Percentiles rank a stretch among this genome's conserved stretches.
phyloP scores from a whole-genome alignment of 2,888 invertebrate genomes.

The Azorinus chamasolen region DNA sequence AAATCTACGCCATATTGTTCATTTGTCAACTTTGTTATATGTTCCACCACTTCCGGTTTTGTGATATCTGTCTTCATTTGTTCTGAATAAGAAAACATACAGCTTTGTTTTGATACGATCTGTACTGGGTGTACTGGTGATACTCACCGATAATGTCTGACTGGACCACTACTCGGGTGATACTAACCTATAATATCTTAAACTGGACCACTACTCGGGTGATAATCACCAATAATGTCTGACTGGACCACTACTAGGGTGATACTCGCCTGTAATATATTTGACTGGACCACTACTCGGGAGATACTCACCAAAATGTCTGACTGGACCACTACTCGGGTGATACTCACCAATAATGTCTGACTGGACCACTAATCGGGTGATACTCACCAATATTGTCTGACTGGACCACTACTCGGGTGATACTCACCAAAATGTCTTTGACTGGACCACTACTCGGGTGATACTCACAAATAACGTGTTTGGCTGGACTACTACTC shows the following conservation, averaged over 20 bases:
- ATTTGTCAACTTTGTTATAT: conserved; percentile 17
- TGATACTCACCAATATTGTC: conserved; percentile 20
- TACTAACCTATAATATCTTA: no score
- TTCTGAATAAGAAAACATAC: conserved; percentile 13
- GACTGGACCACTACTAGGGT: no score
- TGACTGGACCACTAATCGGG: no score
- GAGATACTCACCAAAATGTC: no score
- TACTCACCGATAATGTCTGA: no score
- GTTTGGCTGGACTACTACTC: conserved; percentile 23
- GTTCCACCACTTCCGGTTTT: conserved; percentile 36
- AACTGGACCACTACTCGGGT: no score
- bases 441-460: no score
- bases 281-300: conserved; percentile 28
- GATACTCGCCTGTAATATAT: no score
- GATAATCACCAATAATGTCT: conserved; percentile 22
- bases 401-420: conserved; percentile 25
- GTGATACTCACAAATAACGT: conserved; percentile 16
- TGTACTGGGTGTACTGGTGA: no score
- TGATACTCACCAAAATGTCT: no score
- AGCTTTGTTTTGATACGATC: background rate
- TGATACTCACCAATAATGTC: conserved; percentile 22
- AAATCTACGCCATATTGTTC: conserved; percentile 35
- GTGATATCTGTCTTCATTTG: conserved; percentile 12
- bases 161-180: conserved; percentile 24
- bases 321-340: no score